Evolutionary conservation across 2,113 vertebrate genomes (phyloP).

Genomic region (Leiothrix lutea): DNA sequence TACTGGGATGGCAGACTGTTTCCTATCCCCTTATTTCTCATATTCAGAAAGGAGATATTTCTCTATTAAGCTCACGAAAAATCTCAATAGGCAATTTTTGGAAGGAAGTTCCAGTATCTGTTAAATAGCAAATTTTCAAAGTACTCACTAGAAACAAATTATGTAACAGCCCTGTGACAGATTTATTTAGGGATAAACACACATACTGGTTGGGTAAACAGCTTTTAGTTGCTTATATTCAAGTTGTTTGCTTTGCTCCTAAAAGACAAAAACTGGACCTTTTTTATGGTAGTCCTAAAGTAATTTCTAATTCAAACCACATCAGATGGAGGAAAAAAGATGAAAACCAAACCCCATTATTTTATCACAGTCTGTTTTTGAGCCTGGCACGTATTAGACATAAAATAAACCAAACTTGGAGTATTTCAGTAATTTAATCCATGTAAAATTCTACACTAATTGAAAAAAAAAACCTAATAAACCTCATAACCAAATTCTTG

Average conservation of each 20-base stretch:
- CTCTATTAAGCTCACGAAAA: neutral
- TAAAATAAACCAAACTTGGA: neutral
- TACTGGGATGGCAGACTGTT: neutral
- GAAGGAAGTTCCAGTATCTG: neutral
- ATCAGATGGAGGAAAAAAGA: neutral
- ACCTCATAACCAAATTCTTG: neutral
- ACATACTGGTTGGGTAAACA: neutral
- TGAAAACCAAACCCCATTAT: neutral
- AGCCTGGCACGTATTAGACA: neutral
- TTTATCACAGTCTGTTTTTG: neutral
- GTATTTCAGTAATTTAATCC: neutral
- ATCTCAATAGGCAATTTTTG: neutral
- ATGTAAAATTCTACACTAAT: neutral
- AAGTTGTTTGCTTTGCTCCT: neutral
- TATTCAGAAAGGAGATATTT: neutral
- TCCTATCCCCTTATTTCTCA: neutral
- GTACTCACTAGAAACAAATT: neutral
- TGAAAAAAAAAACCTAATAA: neutral
- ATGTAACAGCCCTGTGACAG: neutral
- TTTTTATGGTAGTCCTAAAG: neutral
- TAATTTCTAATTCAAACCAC: neutral
- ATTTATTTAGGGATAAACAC: conserved; percentile 7
- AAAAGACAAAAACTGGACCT: neutral
- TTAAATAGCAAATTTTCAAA: neutral
- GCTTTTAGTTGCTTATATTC: neutral